Evolutionary conservation across 2,888 invertebrate species (phyloP).

Genomic region (Tenthredo distinguenda): DNA sequence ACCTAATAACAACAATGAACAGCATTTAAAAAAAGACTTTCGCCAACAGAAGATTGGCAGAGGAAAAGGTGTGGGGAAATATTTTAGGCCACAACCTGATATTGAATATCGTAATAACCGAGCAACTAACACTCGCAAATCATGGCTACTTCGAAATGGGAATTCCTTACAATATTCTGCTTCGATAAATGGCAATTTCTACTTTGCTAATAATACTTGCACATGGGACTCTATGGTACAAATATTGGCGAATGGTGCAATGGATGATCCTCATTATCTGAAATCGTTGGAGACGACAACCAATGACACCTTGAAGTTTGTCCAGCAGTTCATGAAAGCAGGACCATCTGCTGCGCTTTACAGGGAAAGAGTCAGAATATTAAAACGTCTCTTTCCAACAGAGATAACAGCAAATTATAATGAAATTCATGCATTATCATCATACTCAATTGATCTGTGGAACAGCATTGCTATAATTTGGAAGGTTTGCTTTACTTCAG

Average conservation of each 20-base stretch:
- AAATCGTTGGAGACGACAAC: background rate
- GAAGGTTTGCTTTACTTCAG: background rate
- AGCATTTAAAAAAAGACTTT: background rate
- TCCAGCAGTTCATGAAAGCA: constrained; percentile 11
- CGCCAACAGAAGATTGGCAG: background rate
- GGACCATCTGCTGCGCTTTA: constrained; percentile 19
- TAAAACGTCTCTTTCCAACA: background rate
- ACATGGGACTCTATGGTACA: constrained; percentile 23
- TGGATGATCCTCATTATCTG: constrained; percentile 22
- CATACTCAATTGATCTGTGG: constrained; percentile 25
- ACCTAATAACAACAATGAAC: background rate
- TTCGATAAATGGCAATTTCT: background rate
- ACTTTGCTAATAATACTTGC: constrained; percentile 18
- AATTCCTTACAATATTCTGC: constrained; percentile 12
- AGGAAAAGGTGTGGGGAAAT: constrained; percentile 3
- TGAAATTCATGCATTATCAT: background rate
- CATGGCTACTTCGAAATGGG: constrained; percentile 7
- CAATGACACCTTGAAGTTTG: constrained; percentile 9
- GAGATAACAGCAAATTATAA: constrained; percentile 6
- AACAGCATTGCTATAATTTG: background rate
- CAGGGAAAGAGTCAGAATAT: background rate
- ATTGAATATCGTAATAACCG: constrained; percentile 3
- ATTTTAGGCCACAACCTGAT: constrained; percentile 31
- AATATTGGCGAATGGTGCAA: constrained; percentile 12
- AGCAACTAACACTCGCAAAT: constrained; percentile 8